phyloP scores from a whole-genome alignment of 2,113 vertebrate species.

The Notothenia rossii region DNA sequence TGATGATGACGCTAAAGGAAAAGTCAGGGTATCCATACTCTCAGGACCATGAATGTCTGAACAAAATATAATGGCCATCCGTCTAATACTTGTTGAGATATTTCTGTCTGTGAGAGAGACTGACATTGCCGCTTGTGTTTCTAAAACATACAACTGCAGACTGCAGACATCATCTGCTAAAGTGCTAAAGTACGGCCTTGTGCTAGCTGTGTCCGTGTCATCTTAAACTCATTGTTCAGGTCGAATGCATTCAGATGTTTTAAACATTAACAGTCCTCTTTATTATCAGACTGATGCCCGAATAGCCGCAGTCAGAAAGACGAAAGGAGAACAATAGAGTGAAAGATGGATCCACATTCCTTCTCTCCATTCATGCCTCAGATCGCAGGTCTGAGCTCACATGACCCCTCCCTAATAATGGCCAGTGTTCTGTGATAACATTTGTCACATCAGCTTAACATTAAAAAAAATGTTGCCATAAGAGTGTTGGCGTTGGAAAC shows the following conservation, averaged over 20 bases:
- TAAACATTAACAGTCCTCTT: constrained; percentile 38
- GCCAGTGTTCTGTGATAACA: background rate
- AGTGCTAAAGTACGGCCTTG: constrained; percentile 6
- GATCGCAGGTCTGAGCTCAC: constrained; percentile 53
- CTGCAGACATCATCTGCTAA: constrained; percentile 17
- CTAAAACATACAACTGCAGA: background rate
- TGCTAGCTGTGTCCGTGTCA: constrained; percentile 26
- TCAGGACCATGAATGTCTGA: background rate
- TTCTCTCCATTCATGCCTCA: constrained; percentile 61
- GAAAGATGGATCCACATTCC: constrained; percentile 63
- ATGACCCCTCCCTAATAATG: constrained; percentile 33
- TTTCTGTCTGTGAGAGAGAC: constrained; percentile 4
- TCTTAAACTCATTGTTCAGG: constrained; percentile 42
- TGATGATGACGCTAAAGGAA: background rate
- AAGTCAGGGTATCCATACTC: background rate
- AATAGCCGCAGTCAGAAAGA: constrained; percentile 25
- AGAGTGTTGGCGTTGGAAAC: background rate
- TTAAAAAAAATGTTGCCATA: background rate
- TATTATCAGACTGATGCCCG: constrained; percentile 38
- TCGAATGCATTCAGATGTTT: constrained; percentile 40
- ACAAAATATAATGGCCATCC: background rate
- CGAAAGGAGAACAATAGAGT: constrained; percentile 39
- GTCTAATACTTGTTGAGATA: background rate
- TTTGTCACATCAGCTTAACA: background rate
- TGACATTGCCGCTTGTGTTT: background rate